Evolutionary conservation across 2,797 vertebrate genomes (phyloP).

Genomic region (Carapus acus): DNA sequence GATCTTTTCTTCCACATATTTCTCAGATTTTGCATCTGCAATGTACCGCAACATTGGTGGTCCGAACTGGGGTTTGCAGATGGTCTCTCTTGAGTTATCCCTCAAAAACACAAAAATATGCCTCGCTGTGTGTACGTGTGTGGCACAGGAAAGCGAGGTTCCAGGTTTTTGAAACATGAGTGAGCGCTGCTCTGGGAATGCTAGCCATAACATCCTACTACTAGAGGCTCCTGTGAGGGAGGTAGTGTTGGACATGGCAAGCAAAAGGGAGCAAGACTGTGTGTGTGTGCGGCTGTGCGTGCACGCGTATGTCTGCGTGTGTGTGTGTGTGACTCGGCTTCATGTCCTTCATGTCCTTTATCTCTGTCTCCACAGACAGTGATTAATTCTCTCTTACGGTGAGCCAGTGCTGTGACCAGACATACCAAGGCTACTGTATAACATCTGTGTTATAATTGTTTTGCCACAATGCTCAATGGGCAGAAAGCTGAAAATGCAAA

Average conservation of each 20-base stretch:
- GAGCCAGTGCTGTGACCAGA: slow-evolving; percentile 42
- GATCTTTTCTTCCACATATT: slow-evolving; percentile 7
- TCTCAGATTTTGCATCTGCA: slow-evolving; percentile 34
- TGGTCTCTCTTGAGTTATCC: slow-evolving; percentile 30
- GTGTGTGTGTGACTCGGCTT: too few species aligned
- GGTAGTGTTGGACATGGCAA: slow-evolving; percentile 4
- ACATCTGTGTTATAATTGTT: slow-evolving; percentile 41
- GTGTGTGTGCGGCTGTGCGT: too few species aligned
- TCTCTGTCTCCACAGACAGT: slow-evolving; percentile 37
- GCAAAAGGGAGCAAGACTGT: too few species aligned
- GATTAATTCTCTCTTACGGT: slow-evolving; percentile 40
- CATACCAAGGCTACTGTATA: slow-evolving; percentile 35
- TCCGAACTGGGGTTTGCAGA: slow-evolving; percentile 33
- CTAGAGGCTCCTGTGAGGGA: slow-evolving; percentile 25
- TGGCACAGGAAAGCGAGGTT: slow-evolving; percentile 35
- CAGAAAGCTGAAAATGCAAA: slow-evolving; percentile 15
- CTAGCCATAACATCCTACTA: slow-evolving; percentile 55
- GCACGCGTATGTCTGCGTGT: too few species aligned
- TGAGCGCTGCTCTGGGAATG: slow-evolving; percentile 39
- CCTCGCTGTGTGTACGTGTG: slow-evolving; percentile 12
- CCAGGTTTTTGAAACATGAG: slow-evolving; percentile 49
- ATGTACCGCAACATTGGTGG: slow-evolving; percentile 33
- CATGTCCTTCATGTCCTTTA: slow-evolving; percentile 25
- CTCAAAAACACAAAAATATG: slow-evolving; percentile 45
- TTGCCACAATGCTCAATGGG: slow-evolving; percentile 17